These are phyloP conservation scores for Trichomycterus rosablanca DNA, from an alignment of 2,113 vertebrate genomes.

Conservation along the genomic window DNA sequence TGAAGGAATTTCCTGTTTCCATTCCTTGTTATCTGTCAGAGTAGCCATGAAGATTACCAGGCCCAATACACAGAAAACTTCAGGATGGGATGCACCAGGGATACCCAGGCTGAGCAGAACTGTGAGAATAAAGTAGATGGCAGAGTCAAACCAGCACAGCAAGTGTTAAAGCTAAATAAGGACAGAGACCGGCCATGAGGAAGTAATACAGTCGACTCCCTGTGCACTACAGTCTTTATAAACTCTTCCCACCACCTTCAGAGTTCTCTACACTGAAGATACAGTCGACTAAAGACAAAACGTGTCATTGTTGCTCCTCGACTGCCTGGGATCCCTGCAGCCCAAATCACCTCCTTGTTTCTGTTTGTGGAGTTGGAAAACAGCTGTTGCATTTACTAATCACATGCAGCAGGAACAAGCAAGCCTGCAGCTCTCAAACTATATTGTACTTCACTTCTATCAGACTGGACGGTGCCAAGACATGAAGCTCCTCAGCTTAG, in stretches of 20 bases:
- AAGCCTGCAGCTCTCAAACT: conserved; percentile 20
- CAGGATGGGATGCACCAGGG: too few species aligned
- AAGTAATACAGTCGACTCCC: conserved; percentile 37
- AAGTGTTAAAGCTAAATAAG: conserved; percentile 30
- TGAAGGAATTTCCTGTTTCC: too few species aligned
- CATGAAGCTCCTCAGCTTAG: background rate
- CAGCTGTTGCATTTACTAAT: conserved; percentile 68
- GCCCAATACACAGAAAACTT: too few species aligned
- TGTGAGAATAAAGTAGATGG: too few species aligned
- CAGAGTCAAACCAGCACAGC: conserved; percentile 25
- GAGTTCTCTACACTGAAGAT: conserved; percentile 30
- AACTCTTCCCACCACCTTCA: conserved; percentile 13
- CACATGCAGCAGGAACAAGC: conserved; percentile 64
- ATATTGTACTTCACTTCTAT: background rate
- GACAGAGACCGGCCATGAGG: conserved; percentile 39
- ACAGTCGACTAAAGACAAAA: conserved; percentile 55
- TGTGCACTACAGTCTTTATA: conserved; percentile 40
- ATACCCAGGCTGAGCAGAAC: too few species aligned
- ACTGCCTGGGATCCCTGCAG: conserved; percentile 57
- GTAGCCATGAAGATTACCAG: too few species aligned
- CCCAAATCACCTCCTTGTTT: conserved; percentile 48
- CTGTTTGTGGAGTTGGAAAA: conserved; percentile 57
- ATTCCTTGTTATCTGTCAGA: too few species aligned
- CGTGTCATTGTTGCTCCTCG: conserved; percentile 58
- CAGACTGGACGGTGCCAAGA: background rate